Evolutionary conservation across 2,797 vertebrate species (phyloP), one percentile per base, ranked within the genome.

Genomic region (Arrhamphus sclerolepis): DNA sequence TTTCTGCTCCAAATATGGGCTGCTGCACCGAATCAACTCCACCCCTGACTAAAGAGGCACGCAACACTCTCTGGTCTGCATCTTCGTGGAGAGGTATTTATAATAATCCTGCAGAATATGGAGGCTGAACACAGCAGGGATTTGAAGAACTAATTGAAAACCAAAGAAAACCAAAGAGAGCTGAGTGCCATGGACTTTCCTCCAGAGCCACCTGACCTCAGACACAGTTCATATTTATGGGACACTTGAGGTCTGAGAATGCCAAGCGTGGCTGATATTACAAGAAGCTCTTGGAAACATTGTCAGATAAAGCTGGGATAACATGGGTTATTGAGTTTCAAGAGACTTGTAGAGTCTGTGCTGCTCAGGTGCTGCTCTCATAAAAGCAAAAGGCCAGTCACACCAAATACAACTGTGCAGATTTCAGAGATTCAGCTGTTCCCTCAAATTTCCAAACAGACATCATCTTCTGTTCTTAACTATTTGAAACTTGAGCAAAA

Each of bases 101-200:
- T 6, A 46, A 26, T 19, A 17, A 18, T 17, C 0, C 31, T 46
- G 17, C 31, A 13, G 39, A 29, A 39, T 5, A 21, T 4, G n/a
- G 39, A 40, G 8, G 14, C 4, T 40, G 14, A 40, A 24, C 20
- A 21, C 2, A 4, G 22, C 16, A 41, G 22, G 17, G 1, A 18
- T 41, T 18, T 41, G 21, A 41, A 26, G 7, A 51, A 20, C 20
- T 57, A n/a, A 29, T 46, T 48, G 11, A 44, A 62, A 18, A 39
- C 34, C 16, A 1, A 26, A 7, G 13, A 39, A 21, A 1, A 20
- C 1, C 0, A 46, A 14, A 13, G 11, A 16, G 34, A 34, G 31
- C 31, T 16, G 21, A 40, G 4, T 53, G 8, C 39, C 51, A 17
- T 24, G 17, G 31, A 34, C 19, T 47, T 44, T 26, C 22, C 31